Base-by-base conservation (phyloP, 2,888 invertebrate genomes). In the Catonia carolina region DNA sequence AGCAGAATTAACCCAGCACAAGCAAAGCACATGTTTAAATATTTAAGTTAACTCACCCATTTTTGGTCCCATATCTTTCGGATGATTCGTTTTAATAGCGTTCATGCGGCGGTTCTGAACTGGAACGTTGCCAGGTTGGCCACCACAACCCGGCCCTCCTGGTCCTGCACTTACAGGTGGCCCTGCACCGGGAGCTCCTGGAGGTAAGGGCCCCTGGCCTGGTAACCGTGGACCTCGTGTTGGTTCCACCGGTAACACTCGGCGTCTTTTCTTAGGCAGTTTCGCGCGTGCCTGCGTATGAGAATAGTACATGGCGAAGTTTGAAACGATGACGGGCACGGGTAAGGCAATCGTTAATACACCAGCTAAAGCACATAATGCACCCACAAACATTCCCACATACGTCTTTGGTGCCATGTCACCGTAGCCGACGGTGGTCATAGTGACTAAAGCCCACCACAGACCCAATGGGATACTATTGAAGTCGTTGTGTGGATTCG, bases 381-480 rank as follows among this genome's bases (percentile, higher is more conserved):
- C 95, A 65, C 97, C 97, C 64, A 97, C 96, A 72, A 97, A 94
- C 97, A 97, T 97, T 64, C 97, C 97, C 63, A 94, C 89, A 73
- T 97, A 97, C 41, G 97, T 97, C 75, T 96, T 96, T 61, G 97
- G 96, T 66, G 89, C 94, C 95, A 97, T 97, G 75, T 97, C 96
- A 58, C 97, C 97, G 73, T 97, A 98, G 42, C 97, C 97, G 58
- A 97, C 96, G 0, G 94, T 95, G 66, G 97, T 98, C 97, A 98
- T 97, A 65, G 97, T 97, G 65, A 97, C 96, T 75, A 97, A 82
- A 45, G 97, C 97, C 97, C 97, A 98, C 97, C 97, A 97, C 64
- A 97, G 77, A 45, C 97, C 97, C 68, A 95, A 79, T 45, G 97
- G 97, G 79, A 98, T 98, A 75, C 94, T 95, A 74, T 94, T 93